A percentile compares a stretch with the other conserved stretches of the same genome.
Conservation (phyloP, 2,888 invertebrate species). For the Xestia c-nigrum region DNA sequence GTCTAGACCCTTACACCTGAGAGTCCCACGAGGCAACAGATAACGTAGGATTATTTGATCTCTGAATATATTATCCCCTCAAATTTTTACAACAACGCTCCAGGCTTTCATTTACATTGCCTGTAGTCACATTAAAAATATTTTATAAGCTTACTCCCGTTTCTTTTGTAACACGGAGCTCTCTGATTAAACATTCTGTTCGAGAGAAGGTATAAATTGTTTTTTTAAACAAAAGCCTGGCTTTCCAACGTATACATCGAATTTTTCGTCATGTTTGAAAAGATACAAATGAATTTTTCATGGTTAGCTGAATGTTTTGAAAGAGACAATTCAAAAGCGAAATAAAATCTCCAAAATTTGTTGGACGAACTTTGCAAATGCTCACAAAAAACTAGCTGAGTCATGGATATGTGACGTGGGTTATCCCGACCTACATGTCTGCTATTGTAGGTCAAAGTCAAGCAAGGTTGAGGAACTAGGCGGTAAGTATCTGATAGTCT, state of each 20-base stretch:
- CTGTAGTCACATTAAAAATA: conserved; percentile 41
- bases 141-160: conserved; percentile 38
- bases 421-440: neutral
- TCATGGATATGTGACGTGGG: neutral
- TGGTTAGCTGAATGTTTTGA: neutral
- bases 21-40: conserved; percentile 22
- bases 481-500: neutral
- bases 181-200: conserved; percentile 43
- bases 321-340: neutral
- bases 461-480: neutral
- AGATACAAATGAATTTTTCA: conserved; percentile 17
- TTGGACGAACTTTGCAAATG: neutral
- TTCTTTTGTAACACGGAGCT: conserved; percentile 38
- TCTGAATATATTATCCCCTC: conserved; percentile 18
- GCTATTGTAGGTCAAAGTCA: neutral
- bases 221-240: conserved; percentile 24
- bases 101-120: conserved; percentile 36
- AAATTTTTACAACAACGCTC: conserved; percentile 33
- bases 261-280: conserved; percentile 21
- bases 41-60: conserved; percentile 40
- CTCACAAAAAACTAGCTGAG: neutral
- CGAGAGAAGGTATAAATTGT: neutral
- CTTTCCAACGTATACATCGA: conserved; percentile 1
- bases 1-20: neutral
- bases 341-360: conserved; percentile 8